phyloP scores from a whole-genome alignment of 2,797 vertebrate genomes.

The Scyliorhinus canicula region DNA sequence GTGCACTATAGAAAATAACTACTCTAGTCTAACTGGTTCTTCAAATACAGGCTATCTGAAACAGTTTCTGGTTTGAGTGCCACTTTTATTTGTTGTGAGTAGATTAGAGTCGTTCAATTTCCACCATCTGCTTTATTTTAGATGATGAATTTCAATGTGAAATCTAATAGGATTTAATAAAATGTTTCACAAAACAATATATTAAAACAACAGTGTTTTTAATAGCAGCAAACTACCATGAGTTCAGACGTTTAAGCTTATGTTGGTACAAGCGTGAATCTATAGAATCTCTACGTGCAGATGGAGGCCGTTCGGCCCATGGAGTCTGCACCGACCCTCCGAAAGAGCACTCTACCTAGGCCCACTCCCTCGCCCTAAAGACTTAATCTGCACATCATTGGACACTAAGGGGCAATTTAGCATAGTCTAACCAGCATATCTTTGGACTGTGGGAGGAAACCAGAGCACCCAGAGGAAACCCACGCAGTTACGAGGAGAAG shows the following conservation, averaged over 20 bases:
- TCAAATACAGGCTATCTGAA: not conserved
- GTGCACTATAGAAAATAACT: not conserved
- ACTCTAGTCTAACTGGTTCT: not conserved
- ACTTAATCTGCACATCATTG: too few species aligned
- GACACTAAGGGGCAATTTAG: too few species aligned
- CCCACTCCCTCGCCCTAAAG: too few species aligned
- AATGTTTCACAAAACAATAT: not conserved
- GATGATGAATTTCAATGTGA: not conserved
- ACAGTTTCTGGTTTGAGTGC: not conserved
- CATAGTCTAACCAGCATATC: too few species aligned
- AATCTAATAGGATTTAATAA: not conserved
- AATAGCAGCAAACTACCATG: too few species aligned
- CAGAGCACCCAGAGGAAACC: too few species aligned
- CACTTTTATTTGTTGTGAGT: not conserved
- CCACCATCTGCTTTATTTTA: not conserved
- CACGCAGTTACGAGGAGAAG: too few species aligned
- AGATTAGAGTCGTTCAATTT: not conserved
- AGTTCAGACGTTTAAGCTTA: not conserved
- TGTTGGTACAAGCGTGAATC: not conserved
- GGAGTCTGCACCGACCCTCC: too few species aligned
- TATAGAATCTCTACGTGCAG: too few species aligned
- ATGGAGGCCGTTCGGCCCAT: too few species aligned
- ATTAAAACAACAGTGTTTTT: not conserved
- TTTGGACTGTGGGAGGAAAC: too few species aligned
- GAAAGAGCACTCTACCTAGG: too few species aligned